Conservation (phyloP, 2,113 vertebrate genomes). For the Psittacula cyanocephala region DNA sequence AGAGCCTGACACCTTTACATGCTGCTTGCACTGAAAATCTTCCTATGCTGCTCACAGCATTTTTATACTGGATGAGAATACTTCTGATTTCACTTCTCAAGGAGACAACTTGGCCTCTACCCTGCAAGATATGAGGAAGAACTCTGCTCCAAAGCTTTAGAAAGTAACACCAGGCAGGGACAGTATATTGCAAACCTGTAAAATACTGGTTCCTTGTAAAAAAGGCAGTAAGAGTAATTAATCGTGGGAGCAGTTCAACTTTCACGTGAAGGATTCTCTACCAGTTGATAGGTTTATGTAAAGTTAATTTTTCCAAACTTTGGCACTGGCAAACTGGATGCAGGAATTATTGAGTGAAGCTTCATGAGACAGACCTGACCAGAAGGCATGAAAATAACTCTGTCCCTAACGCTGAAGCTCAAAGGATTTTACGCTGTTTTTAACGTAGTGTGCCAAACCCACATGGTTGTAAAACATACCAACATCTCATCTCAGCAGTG, state of each 20-base stretch:
- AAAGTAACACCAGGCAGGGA: not conserved
- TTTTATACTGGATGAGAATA: not conserved
- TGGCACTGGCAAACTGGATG: not conserved
- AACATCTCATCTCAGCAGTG: not conserved
- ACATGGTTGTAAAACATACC: not conserved
- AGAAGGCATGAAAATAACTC: not conserved
- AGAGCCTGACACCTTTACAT: not conserved
- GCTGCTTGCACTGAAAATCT: not conserved
- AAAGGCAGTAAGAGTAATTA: not conserved
- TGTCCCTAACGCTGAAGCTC: not conserved
- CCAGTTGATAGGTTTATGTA: not conserved
- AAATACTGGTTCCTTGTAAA: not conserved
- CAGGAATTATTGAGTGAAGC: not conserved
- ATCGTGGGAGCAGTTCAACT: not conserved
- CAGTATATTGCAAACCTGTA: not conserved
- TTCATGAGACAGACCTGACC: not conserved
- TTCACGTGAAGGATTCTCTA: not conserved
- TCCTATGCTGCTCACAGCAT: not conserved
- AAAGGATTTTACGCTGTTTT: not conserved
- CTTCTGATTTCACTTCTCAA: not conserved
- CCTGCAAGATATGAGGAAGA: not conserved
- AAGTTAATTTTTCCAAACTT: not conserved
- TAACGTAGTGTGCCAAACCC: not conserved
- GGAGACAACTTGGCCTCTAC: not conserved
- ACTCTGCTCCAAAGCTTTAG: not conserved